A percentile compares a stretch with the other conserved stretches of the same genome.
Conservation (phyloP, 1,140 invertebrate genomes). For the Euura saliciscinereae region DNA sequence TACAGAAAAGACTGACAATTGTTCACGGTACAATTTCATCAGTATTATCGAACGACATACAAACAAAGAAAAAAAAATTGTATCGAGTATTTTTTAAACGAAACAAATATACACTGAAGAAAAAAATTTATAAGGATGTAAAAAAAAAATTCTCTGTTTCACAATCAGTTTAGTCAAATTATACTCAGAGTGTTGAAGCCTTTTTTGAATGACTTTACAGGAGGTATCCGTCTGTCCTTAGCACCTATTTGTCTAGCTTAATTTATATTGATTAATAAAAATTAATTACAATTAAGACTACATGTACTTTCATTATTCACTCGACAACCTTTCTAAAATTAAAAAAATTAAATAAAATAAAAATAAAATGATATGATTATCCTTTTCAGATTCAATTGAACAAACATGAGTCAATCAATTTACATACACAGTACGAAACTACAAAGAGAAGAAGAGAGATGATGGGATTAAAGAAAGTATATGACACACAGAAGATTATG, state of each 20-base stretch:
- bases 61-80: constrained; percentile 17
- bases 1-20: constrained; percentile 48
- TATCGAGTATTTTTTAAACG: too few relatives aligned
- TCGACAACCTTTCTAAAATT: neutral
- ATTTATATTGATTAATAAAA: constrained; percentile 51
- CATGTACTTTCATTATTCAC: neutral
- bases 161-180: constrained; percentile 50
- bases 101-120: too few relatives aligned
- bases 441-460: constrained; percentile 21
- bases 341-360: neutral
- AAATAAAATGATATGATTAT: too few relatives aligned
- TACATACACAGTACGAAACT: too few relatives aligned
- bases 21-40: constrained; percentile 42
- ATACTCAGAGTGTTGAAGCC: constrained; percentile 32
- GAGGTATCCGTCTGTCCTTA: constrained; percentile 48
- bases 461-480: constrained; percentile 16
- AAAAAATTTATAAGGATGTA: too few relatives aligned
- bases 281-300: constrained; percentile 39
- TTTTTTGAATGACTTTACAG: constrained; percentile 42
- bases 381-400: too few relatives aligned
- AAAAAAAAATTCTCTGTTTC: too few relatives aligned
- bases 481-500: constrained; percentile 17
- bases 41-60: constrained; percentile 48
- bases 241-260: constrained; percentile 57
- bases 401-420: too few relatives aligned